Conservation (phyloP, 2,113 vertebrate genomes). For the Penelope pileata region DNA sequence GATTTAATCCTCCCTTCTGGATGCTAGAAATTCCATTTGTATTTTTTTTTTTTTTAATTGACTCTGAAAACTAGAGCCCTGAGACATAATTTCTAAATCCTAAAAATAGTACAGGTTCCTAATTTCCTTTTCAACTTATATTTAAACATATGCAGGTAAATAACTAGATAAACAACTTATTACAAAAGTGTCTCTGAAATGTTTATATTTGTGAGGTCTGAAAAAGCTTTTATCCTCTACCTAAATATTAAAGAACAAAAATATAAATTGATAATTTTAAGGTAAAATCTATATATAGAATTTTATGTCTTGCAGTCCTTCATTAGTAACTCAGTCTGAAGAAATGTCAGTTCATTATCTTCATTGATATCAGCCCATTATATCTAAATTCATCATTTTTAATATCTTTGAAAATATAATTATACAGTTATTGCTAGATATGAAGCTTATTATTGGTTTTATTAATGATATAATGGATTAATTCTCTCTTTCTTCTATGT, state of each 20-base stretch:
- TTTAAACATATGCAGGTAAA: neutral
- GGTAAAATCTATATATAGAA: neutral
- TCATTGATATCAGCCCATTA: neutral
- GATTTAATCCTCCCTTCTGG: neutral
- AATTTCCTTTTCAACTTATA: neutral
- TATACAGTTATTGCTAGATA: neutral
- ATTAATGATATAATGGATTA: neutral
- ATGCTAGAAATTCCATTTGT: neutral
- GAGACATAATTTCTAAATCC: neutral
- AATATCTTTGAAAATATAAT: conserved; percentile 20
- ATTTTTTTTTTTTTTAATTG: neutral
- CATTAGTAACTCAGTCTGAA: neutral
- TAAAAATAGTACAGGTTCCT: neutral
- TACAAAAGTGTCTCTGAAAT: neutral
- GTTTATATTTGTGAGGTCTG: neutral
- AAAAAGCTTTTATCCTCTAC: neutral
- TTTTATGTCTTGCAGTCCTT: neutral
- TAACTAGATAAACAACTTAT: neutral
- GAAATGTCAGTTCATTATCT: neutral
- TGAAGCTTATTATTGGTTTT: neutral
- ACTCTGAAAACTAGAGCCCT: neutral
- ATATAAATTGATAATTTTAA: neutral
- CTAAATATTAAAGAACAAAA: neutral
- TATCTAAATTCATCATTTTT: neutral
- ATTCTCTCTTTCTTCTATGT: neutral